phyloP scores from a whole-genome alignment of 1,140 invertebrate genomes.

The Pentalonia nigronervosa region DNA sequence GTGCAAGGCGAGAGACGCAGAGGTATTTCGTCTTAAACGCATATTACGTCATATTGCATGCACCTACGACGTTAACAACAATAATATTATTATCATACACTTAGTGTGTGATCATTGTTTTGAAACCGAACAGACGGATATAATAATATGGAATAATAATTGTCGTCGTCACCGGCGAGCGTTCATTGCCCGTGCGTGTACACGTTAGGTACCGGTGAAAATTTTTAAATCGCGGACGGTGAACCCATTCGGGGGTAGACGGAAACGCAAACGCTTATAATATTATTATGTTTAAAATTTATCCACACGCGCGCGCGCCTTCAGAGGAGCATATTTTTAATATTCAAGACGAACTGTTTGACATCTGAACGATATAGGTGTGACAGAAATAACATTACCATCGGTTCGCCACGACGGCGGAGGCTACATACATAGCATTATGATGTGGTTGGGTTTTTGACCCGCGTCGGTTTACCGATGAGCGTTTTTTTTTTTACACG shows the following conservation, averaged over 20 bases:
- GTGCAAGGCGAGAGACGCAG: background rate
- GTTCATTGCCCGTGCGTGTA: background rate
- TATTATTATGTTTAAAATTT: background rate
- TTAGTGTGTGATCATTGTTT: background rate
- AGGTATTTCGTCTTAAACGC: background rate
- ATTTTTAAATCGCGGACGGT: background rate
- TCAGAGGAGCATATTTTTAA: background rate
- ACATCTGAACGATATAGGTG: conserved; percentile 37
- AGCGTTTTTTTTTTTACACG: background rate
- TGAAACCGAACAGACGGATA: background rate
- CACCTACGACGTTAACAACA: background rate
- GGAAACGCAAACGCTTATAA: background rate
- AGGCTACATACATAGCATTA: background rate
- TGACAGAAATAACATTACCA: conserved; percentile 43
- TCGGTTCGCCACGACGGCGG: background rate
- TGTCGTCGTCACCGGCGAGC: background rate
- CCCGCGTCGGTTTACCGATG: background rate
- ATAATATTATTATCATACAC: background rate
- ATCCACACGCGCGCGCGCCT: background rate
- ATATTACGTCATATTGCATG: background rate
- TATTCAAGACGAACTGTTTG: conserved; percentile 45
- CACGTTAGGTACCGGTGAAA: no score
- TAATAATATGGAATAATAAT: background rate
- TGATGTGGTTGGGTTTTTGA: conserved; percentile 27
- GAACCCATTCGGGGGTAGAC: background rate